These are phyloP conservation scores for Rapana venosa DNA, from an alignment of 2,888 invertebrate species.

Conservation along the genomic window DNA sequence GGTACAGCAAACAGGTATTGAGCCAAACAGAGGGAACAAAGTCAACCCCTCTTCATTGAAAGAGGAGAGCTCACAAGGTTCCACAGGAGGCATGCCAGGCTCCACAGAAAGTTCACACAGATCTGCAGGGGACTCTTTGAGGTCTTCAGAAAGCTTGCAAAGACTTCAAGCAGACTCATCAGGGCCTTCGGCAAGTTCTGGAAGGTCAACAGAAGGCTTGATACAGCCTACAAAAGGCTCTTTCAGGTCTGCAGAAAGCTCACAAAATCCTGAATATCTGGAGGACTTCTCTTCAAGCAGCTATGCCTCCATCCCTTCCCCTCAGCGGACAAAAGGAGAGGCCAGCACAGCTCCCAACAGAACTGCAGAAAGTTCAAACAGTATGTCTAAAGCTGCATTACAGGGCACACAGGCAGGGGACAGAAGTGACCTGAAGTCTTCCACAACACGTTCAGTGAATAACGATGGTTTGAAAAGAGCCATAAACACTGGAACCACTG, in stretches of 20 bases:
- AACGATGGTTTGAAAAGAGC: not conserved
- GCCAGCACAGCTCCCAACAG: not conserved
- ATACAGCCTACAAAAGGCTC: too few species aligned
- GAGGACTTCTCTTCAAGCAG: conserved; percentile 50
- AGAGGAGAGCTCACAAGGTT: not conserved
- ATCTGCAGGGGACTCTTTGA: too few species aligned
- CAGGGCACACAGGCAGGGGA: not conserved
- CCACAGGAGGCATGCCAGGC: too few species aligned
- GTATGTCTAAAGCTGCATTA: not conserved
- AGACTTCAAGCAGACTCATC: too few species aligned
- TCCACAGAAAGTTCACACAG: too few species aligned
- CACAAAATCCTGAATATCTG: conserved; percentile 11
- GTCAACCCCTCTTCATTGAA: not conserved
- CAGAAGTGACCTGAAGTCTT: not conserved
- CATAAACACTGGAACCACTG: not conserved
- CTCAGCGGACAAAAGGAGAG: not conserved
- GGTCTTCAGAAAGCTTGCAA: too few species aligned
- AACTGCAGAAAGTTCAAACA: not conserved
- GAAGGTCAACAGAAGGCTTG: too few species aligned
- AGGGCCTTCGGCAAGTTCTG: too few species aligned
- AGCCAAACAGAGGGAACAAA: not conserved
- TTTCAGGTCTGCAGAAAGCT: conserved; percentile 4
- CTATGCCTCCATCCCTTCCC: conserved; percentile 41
- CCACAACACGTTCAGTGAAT: too few species aligned
- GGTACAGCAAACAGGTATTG: not conserved